Base-by-base conservation (phyloP, 2,797 vertebrate species). In the Acipenser transmontanus region DNA sequence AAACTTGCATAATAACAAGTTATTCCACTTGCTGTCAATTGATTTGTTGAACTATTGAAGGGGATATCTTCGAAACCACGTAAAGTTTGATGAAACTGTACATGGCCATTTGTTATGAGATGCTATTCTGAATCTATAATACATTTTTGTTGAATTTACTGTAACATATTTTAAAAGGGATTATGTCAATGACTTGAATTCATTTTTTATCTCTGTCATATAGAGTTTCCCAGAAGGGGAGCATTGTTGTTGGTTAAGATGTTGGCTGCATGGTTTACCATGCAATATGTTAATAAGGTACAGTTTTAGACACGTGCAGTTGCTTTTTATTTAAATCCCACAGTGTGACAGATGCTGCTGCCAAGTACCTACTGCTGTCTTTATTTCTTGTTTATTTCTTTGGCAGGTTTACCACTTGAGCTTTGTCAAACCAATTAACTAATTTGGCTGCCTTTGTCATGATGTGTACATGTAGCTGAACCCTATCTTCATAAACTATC, bases 181-280 rank as follows among this genome's bases (percentile, higher is more conserved):
- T 34, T 34, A 34, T 34, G 34, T 34, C 34, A 34, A 34, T 34
- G 34, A 4, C 34, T 34, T 34, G 34, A 34, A 34, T 62, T 6
- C 59, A 17, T 14, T 54, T n/a, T 51, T 49, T 34, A 63, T 64
- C 67, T 64, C 47, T 17, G 17, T 50, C 61, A 74, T 77, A 73
- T 61, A 64, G 59, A 68, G 70, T 63, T 34, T 69, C 69, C 67
- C 82, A 78, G 69, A 76, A 71, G 80, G 76, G 68, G 69, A 50
- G 67, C 65, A 70, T 67, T 63, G 64, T 67, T 63, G 64, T 78
- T 77, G 71, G 76, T 77, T 77, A 77, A 76, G 62, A 51, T 54
- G 13, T 50, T 75, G 74, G 70, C 73, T 74, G 71, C 71, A 11
- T 70, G 54, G 71, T 63, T n/a, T 69, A 66, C 69, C 67, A 72